Percentiles rank a stretch among this genome's conserved stretches.
Evolutionary conservation across 2,113 vertebrate genomes (phyloP).

Genomic region (Potamarius usumacintae): DNA sequence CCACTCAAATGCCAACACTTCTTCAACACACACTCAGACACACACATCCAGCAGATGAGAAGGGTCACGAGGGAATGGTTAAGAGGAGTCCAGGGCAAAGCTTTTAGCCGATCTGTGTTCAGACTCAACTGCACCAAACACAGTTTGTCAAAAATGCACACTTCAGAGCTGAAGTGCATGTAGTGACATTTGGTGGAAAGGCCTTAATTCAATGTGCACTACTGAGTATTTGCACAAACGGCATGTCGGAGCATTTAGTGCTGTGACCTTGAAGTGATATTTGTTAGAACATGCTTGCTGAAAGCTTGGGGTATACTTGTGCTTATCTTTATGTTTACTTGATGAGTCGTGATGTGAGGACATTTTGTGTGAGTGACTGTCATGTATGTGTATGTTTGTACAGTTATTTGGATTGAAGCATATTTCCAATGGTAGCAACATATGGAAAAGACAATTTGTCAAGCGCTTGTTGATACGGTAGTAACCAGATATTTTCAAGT

Average conservation of each 20-base stretch:
- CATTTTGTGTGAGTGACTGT: neutral
- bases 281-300: conserved; percentile 29
- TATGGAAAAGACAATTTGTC: neutral
- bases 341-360: neutral
- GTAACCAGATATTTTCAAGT: neutral
- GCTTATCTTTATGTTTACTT: conserved; percentile 8
- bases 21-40: conserved; percentile 3
- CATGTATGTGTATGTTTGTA: neutral
- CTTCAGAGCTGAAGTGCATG: conserved; percentile 33
- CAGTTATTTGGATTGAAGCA: neutral
- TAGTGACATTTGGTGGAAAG: conserved; percentile 46
- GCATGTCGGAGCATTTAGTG: conserved; percentile 29
- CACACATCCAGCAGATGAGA: conserved; percentile 11
- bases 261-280: conserved; percentile 35
- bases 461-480: neutral
- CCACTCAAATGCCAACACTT: conserved; percentile 39
- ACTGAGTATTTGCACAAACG: conserved; percentile 35
- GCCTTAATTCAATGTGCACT: conserved; percentile 41
- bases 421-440: neutral
- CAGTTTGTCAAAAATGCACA: conserved; percentile 7
- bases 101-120: conserved; percentile 34
- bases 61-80: conserved; percentile 15
- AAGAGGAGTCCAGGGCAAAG: conserved; percentile 19
- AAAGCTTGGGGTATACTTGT: neutral
- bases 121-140: conserved; percentile 3